phyloP scores from a whole-genome alignment of 2,113 vertebrate genomes.

The Phoxinus phoxinus region DNA sequence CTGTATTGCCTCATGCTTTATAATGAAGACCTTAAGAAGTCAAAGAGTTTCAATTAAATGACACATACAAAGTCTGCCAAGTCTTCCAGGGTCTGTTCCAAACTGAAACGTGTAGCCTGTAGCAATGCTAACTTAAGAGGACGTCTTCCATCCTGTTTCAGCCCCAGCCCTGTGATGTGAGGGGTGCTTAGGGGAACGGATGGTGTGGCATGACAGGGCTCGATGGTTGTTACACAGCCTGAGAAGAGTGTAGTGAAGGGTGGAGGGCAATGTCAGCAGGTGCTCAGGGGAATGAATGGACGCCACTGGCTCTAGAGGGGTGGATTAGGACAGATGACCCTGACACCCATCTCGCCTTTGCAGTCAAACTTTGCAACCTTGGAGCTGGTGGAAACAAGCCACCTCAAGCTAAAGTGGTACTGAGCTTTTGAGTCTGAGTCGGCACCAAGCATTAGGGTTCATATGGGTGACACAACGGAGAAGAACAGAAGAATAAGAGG shows the following conservation, averaged over 20 bases:
- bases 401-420: constrained; percentile 13
- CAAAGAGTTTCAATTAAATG: constrained; percentile 47
- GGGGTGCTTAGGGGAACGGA: neutral
- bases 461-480: constrained; percentile 50
- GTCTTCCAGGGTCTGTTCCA: neutral
- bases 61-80: constrained; percentile 11
- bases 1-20: neutral
- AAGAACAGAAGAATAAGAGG: constrained; percentile 44
- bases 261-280: constrained; percentile 5
- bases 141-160: constrained; percentile 24
- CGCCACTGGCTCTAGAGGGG: constrained; percentile 43
- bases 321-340: constrained; percentile 62
- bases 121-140: constrained; percentile 37
- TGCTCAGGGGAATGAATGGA: constrained; percentile 46
- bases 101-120: constrained; percentile 21
- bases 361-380: constrained; percentile 58
- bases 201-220: neutral
- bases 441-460: constrained; percentile 67
- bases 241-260: neutral
- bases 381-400: neutral
- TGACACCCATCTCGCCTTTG: constrained; percentile 62
- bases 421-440: constrained; percentile 30
- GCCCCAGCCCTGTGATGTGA: neutral
- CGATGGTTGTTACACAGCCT: neutral
- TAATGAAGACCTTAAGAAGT: constrained; percentile 28